Conservation (phyloP, 2,113 vertebrate genomes). For the Isurus oxyrinchus region DNA sequence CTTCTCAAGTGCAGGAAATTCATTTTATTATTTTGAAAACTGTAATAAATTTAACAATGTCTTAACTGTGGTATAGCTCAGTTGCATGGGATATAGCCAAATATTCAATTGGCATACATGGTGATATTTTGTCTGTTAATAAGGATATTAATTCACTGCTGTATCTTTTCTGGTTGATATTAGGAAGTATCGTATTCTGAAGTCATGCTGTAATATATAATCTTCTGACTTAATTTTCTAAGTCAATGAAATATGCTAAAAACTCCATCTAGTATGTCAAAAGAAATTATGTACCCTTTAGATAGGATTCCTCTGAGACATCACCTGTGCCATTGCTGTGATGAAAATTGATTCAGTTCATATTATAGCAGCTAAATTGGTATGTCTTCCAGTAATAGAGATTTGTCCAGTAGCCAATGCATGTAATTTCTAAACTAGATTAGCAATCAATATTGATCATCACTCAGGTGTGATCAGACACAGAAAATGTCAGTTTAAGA, state of each 20-base stretch:
- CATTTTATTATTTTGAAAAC: background rate
- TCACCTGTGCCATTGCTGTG: background rate
- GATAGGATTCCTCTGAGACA: background rate
- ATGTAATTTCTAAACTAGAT: background rate
- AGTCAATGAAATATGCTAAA: background rate
- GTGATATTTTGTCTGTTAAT: constrained; percentile 7
- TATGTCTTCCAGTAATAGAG: background rate
- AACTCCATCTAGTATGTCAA: background rate
- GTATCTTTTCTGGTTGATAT: background rate
- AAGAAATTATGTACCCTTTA: background rate
- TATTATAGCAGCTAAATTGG: background rate
- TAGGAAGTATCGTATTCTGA: background rate
- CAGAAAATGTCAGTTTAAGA: background rate
- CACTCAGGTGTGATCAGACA: background rate
- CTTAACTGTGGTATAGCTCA: background rate
- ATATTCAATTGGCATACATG: background rate
- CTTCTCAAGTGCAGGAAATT: background rate
- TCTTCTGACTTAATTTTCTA: constrained; percentile 15
- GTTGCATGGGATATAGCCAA: background rate
- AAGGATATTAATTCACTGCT: background rate
- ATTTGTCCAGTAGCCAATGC: background rate
- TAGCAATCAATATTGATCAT: constrained; percentile 1
- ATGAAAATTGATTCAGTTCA: constrained; percentile 12
- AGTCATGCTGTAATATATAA: background rate
- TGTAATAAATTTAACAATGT: background rate